phyloP scores from a whole-genome alignment of 1,140 invertebrate species.

The Cydia amplana region DNA sequence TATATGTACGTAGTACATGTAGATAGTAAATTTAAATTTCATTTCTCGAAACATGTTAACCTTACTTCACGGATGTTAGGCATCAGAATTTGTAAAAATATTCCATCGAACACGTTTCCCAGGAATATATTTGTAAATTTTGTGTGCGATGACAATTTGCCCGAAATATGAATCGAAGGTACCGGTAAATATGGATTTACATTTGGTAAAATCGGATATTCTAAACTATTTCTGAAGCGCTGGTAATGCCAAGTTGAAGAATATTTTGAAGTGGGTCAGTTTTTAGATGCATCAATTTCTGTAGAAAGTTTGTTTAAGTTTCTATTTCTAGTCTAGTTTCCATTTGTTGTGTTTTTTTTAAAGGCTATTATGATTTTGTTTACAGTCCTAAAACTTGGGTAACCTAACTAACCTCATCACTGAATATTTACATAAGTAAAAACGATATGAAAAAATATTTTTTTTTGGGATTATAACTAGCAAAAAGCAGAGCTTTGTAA shows the following conservation, averaged over 20 bases:
- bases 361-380: too few relatives aligned
- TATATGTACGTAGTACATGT: neutral
- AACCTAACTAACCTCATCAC: too few relatives aligned
- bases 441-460: too few relatives aligned
- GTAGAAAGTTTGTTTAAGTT: too few relatives aligned
- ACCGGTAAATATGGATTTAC: slow-evolving; percentile 18
- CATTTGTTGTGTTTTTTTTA: too few relatives aligned
- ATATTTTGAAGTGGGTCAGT: neutral
- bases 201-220: slow-evolving; percentile 23
- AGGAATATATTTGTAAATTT: slow-evolving; percentile 24
- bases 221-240: neutral
- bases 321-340: too few relatives aligned
- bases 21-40: neutral
- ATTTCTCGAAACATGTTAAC: neutral
- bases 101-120: slow-evolving; percentile 13
- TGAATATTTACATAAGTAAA: too few relatives aligned
- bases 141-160: slow-evolving; percentile 21
- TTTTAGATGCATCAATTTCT: neutral
- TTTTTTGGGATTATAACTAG: too few relatives aligned
- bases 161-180: slow-evolving; percentile 20
- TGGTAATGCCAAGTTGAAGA: neutral
- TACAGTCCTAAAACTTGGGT: too few relatives aligned
- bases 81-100: slow-evolving; percentile 27
- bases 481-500: too few relatives aligned
- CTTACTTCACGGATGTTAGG: slow-evolving; percentile 14